Evolutionary conservation across 2,113 vertebrate species (phyloP).

Genomic region (Gopherus evgoodei): DNA sequence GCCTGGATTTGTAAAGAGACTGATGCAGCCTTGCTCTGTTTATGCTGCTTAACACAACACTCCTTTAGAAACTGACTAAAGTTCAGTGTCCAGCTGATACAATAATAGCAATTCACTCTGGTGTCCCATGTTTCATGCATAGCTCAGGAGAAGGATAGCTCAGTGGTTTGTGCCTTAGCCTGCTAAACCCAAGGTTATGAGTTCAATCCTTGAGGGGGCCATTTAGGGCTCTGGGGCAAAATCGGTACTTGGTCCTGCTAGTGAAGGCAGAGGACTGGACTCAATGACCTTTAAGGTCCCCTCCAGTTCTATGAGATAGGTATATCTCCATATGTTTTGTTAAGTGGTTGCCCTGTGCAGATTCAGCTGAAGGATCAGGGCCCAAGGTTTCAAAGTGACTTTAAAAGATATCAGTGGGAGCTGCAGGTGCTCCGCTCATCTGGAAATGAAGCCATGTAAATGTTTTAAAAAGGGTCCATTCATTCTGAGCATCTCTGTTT

Average conservation of each 20-base stretch:
- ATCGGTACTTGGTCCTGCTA: too few species aligned
- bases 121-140: background rate
- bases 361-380: background rate
- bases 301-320: too few species aligned
- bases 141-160: too few species aligned
- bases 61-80: accelerated
- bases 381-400: background rate
- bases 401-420: background rate
- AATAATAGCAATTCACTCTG: background rate
- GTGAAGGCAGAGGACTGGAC: too few species aligned
- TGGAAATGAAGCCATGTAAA: background rate
- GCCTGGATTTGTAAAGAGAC: background rate
- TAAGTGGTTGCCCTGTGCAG: background rate
- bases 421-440: background rate
- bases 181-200: too few species aligned
- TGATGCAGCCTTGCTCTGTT: accelerated
- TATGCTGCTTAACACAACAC: background rate
- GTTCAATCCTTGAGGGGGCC: too few species aligned
- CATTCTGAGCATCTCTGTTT: background rate
- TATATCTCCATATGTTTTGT: too few species aligned
- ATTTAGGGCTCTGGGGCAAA: too few species aligned
- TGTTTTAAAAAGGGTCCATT: background rate
- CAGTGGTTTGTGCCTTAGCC: too few species aligned
- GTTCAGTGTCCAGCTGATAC: background rate
- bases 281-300: too few species aligned